phyloP scores from a whole-genome alignment of 2,113 vertebrate species.

The Delphinapterus leucas region DNA sequence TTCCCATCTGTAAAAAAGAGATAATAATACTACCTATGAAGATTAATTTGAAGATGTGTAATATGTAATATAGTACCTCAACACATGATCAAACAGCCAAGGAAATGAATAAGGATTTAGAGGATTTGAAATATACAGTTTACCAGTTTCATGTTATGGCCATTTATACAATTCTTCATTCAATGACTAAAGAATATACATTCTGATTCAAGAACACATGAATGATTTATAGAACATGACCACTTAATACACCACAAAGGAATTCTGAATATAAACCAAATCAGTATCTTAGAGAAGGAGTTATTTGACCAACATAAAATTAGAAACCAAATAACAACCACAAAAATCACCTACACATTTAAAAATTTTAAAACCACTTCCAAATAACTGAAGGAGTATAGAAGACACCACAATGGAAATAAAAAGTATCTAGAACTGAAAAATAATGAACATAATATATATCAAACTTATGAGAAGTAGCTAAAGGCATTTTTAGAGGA shows the following conservation, averaged over 20 bases:
- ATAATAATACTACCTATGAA: neutral
- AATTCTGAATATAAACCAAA: neutral
- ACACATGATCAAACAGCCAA: neutral
- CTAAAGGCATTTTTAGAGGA: neutral
- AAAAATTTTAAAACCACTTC: neutral
- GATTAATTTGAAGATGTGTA: neutral
- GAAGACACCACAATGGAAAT: neutral
- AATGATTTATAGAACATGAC: neutral
- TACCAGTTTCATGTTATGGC: neutral
- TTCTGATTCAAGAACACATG: neutral
- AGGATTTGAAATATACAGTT: neutral
- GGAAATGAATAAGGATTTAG: neutral
- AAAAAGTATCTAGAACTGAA: neutral
- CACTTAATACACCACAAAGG: neutral
- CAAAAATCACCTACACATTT: neutral
- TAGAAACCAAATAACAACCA: neutral
- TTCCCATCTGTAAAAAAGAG: neutral
- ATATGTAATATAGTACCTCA: neutral
- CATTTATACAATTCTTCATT: neutral
- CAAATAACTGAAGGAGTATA: neutral
- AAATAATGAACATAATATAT: neutral
- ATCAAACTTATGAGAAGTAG: neutral
- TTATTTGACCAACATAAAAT: constrained; percentile 13
- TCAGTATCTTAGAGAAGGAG: neutral
- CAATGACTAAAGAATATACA: neutral